Base-by-base conservation (phyloP, 1,140 invertebrate genomes). In the Delia radicum region DNA sequence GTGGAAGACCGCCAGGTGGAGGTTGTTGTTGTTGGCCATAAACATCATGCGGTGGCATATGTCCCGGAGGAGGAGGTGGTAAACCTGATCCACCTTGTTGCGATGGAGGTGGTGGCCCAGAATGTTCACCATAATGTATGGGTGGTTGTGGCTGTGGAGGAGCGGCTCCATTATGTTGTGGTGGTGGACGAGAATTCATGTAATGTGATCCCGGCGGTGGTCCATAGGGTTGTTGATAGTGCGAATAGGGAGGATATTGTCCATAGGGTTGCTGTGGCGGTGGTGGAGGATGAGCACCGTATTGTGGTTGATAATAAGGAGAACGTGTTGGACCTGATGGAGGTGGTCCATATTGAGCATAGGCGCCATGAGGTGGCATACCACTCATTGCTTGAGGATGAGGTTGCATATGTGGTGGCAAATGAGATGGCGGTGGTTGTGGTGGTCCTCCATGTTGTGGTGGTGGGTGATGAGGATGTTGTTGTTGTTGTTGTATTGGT, bases 141-240 rank as follows among this genome's bases (percentile, higher is more conserved):
- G 55, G 79, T 8, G n/a, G 48, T 8, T 55, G 48, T 55, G 10
- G 33, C 13, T 7, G 48, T 67, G 74, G 74, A 61, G 65, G 65
- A 1, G 65, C 65, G 0, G 29, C 29, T 8, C 77, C 79, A 72
- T 79, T 81, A 67, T 83, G 82, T 65, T 81, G 81, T 8, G 81
- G 82, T 63, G 80, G 79, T 28, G 82, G 83, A 61, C 78, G 80
- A 13, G 81, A 65, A 63, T 80, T 80, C 74, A 85, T 82, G 74
- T 87, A 87, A 75, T 86, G 85, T 12, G 82, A 87, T 4, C 87
- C 86, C 72, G 90, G 90, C 1, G 88, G 77, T 87, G 87, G 77
- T 80, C 88, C 87, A 86, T 92, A 91, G 12, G 91, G 90, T 2
- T 89, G 89, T 81, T 92, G 92, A 77, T 92, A 92, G 0, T 83